Percentiles rank a stretch among this genome's conserved stretches.
These are phyloP conservation scores for Anser cygnoides DNA, from an alignment of 2,113 vertebrate species.

Conservation along the genomic window DNA sequence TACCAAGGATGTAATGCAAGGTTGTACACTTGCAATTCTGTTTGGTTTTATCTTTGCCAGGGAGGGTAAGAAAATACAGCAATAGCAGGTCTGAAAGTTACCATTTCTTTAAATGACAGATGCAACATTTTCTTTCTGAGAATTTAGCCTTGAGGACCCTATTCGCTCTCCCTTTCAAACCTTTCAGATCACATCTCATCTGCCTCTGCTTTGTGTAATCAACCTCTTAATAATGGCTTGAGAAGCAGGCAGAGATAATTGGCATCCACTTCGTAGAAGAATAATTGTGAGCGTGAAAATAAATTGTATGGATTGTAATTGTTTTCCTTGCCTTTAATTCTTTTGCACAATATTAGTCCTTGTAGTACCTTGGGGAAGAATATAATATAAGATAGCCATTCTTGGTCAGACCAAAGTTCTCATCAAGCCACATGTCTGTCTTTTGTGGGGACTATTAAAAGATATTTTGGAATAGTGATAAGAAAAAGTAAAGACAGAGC, in stretches of 20 bases:
- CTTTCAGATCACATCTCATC: conserved; percentile 9
- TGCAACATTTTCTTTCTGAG: background rate
- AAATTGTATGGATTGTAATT: background rate
- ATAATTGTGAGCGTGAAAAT: background rate
- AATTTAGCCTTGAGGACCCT: conserved; percentile 17
- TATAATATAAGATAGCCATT: background rate
- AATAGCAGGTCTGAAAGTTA: background rate
- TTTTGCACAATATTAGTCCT: background rate
- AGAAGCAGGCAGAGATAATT: conserved; percentile 7
- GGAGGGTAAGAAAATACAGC: background rate
- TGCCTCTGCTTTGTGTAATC: conserved; percentile 31
- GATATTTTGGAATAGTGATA: background rate
- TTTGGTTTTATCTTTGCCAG: background rate
- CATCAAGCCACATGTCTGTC: background rate
- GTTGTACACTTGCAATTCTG: background rate
- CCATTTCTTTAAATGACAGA: background rate
- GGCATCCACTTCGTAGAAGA: background rate
- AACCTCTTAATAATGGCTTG: conserved; percentile 14
- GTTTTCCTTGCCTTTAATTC: conserved; percentile 15
- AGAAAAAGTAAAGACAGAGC: background rate
- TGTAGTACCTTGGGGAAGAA: background rate
- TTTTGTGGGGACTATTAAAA: background rate
- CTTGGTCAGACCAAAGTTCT: background rate
- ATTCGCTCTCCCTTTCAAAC: background rate
- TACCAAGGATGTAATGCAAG: fast-evolving